These are phyloP conservation scores for Drosophila punjabiensis DNA, from an alignment of 1,140 invertebrate species.

Conservation along the genomic window DNA sequence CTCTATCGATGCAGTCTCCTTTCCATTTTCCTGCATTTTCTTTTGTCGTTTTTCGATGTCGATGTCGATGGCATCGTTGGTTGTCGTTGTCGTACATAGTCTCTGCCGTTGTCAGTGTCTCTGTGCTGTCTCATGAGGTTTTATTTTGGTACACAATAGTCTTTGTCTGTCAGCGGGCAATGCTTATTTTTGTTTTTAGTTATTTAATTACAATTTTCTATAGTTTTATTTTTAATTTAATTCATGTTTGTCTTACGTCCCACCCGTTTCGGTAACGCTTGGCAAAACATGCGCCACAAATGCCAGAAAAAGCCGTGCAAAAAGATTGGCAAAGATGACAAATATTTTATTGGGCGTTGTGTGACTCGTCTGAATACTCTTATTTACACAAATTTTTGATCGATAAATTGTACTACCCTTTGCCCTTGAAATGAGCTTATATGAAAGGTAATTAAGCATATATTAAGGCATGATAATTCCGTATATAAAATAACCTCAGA, in stretches of 20 bases:
- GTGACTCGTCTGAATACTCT: slow-evolving; percentile 18
- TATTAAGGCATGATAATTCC: neutral
- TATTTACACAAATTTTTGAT: neutral
- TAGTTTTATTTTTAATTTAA: slow-evolving; percentile 79
- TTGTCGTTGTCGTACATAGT: neutral
- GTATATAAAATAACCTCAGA: neutral
- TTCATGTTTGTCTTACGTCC: slow-evolving; percentile 52
- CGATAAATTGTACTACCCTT: neutral
- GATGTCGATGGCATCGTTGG: slow-evolving; percentile 24
- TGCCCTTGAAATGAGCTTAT: neutral
- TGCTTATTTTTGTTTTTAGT: slow-evolving; percentile 69
- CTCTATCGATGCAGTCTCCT: slow-evolving; percentile 29
- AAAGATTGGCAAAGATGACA: slow-evolving; percentile 60
- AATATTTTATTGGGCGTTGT: slow-evolving; percentile 24
- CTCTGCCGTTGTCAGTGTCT: slow-evolving; percentile 31
- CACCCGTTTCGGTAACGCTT: slow-evolving; percentile 43
- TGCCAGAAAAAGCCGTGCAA: slow-evolving; percentile 56
- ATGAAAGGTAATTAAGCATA: neutral
- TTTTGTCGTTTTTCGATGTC: slow-evolving; percentile 18
- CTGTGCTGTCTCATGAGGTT: slow-evolving; percentile 39
- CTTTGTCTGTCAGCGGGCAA: slow-evolving; percentile 43
- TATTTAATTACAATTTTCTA: slow-evolving; percentile 75
- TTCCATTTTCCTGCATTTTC: slow-evolving; percentile 30
- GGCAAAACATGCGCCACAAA: slow-evolving; percentile 62
- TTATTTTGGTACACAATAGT: slow-evolving; percentile 74